Conservation (phyloP, 2,113 vertebrate species). For the Oostethus manadensis region DNA sequence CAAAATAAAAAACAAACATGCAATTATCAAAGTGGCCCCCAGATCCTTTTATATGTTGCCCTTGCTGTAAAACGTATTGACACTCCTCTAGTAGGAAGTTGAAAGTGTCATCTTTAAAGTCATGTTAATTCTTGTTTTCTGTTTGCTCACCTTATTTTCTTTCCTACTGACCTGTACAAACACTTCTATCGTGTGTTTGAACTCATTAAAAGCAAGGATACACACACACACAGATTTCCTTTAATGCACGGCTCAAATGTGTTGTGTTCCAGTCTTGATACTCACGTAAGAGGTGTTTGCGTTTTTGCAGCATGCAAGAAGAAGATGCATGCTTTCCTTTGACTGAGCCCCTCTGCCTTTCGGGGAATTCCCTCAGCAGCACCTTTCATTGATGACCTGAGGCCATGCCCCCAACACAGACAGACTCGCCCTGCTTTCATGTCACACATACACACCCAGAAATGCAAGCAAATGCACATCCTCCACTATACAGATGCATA, state of each 20-base stretch:
- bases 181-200: slow-evolving; percentile 28
- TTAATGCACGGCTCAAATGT: slow-evolving; percentile 16
- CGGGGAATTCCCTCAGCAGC: slow-evolving; percentile 40
- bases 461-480: slow-evolving; percentile 3
- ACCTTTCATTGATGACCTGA: slow-evolving; percentile 29
- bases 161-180: slow-evolving; percentile 19
- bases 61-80: too few relatives aligned
- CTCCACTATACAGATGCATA: slow-evolving; percentile 3
- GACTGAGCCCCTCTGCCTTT: slow-evolving; percentile 42
- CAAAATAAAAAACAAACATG: too few relatives aligned
- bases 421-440: slow-evolving; percentile 3
- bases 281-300: slow-evolving; percentile 15
- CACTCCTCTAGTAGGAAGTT: not conserved
- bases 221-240: slow-evolving; percentile 3
- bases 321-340: slow-evolving; percentile 40
- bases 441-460: slow-evolving; percentile 5
- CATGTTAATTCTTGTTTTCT: slow-evolving; percentile 20
- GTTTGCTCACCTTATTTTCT: slow-evolving; percentile 26
- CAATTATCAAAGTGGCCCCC: too few relatives aligned
- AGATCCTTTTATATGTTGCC: too few relatives aligned
- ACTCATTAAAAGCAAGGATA: slow-evolving; percentile 2
- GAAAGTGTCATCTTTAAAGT: slow-evolving; percentile 27
- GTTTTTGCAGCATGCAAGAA: slow-evolving; percentile 41
- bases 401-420: slow-evolving; percentile 30
- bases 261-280: not conserved